Evolutionary conservation across 2,888 invertebrate genomes (phyloP).

Genomic region (Diachrysia chrysitis): DNA sequence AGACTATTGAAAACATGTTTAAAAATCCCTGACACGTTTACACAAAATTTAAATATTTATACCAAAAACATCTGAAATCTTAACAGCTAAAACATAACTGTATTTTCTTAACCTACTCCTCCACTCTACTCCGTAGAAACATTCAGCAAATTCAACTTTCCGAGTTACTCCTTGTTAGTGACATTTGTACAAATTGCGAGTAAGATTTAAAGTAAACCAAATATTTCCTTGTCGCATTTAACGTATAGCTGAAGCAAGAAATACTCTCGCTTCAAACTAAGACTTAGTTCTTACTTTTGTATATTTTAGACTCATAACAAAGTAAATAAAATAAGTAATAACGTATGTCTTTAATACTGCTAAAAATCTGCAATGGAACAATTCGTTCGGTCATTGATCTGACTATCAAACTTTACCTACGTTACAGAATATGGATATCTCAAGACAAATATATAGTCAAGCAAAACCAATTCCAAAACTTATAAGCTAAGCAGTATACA

Average conservation of each 20-base stretch:
- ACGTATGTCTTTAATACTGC: neutral
- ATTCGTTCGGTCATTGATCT: too few relatives aligned
- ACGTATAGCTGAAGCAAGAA: conserved; percentile 21
- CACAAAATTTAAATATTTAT: neutral
- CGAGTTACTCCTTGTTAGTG: conserved; percentile 50
- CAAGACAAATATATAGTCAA: too few relatives aligned
- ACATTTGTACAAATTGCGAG: conserved; percentile 55
- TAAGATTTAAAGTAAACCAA: conserved; percentile 43
- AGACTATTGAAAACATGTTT: too few relatives aligned
- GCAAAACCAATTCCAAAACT: too few relatives aligned
- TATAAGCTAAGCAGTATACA: too few relatives aligned
- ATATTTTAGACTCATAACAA: conserved; percentile 12
- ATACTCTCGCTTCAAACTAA: conserved; percentile 13
- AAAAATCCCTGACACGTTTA: neutral
- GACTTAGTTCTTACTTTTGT: conserved; percentile 21
- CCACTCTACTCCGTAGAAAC: conserved; percentile 22
- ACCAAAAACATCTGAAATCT: conserved; percentile 15
- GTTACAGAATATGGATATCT: too few relatives aligned
- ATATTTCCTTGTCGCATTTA: conserved; percentile 40
- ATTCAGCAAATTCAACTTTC: conserved; percentile 49
- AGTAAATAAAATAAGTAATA: neutral
- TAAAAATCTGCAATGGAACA: neutral
- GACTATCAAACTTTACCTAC: too few relatives aligned
- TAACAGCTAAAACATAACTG: conserved; percentile 25
- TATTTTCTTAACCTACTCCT: conserved; percentile 28